Base-by-base conservation (phyloP, 2,797 vertebrate species). In the Cyprinella venusta region DNA sequence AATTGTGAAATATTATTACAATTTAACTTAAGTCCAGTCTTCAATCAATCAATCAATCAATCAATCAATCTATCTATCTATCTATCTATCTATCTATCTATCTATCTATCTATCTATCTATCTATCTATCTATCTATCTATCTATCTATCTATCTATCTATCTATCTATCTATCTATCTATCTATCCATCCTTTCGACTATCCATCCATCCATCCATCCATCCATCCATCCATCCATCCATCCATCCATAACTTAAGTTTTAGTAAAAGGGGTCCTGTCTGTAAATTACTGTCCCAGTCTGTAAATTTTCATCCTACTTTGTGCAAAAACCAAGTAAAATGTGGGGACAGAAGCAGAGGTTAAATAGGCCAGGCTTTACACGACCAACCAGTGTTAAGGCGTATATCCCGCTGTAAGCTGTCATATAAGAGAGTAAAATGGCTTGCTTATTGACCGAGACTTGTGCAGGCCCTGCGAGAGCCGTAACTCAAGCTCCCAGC, bases 361-460 rank as follows among this genome's bases (percentile, higher is more conserved):
- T 67, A 40, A 42, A 42, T 16, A 90, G 91, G 91, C 93, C 93
- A 90, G 90, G 5, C 68, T 71, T 71, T 80, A 54, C 68, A 33
- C 89, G 90, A 90, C 91, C 89, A 90, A 88, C 90, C 87, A 92
- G 92, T 90, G 92, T 94, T 94, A 93, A 92, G 90, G 90, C 90
- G 87, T 91, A 92, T 94, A 93, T 94, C 94, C 93, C 91, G 90
- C 92, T 90, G 94, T 95, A 94, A 95, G 93, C 93, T 94, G 94
- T 94, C 93, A 94, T 86, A 90, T 87, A 90, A 90, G 86, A 80
- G 70, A 86, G 93, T 94, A 90, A 96, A 96, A 97, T 96, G 95
- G 95, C 93, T 95, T 96, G 95, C 95, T 96, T 94, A 94, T 94
- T 95, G 94, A 54, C 91, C 95, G 94, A 54, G 74, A 24, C 74